phyloP scores from a whole-genome alignment of 2,797 vertebrate species.

The Limnodromus scolopaceus region DNA sequence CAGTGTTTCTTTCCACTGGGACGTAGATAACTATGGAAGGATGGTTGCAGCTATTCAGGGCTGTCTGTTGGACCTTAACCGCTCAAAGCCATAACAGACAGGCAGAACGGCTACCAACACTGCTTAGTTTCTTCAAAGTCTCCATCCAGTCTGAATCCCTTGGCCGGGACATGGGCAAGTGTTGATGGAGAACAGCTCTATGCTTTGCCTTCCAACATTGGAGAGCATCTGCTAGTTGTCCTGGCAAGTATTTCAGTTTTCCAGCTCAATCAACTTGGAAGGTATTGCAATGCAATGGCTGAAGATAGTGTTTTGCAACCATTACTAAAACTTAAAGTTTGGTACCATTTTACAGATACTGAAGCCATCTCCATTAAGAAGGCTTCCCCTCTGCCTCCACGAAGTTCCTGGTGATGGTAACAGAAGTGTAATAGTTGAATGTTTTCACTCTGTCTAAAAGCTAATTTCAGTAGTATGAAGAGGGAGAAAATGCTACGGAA shows the following conservation, averaged over 20 bases:
- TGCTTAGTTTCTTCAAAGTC: not conserved
- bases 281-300: not conserved
- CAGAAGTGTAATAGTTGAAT: not conserved
- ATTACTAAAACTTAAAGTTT: not conserved
- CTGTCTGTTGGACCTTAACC: not conserved
- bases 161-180: not conserved
- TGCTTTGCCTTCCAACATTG: not conserved
- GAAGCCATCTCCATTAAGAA: not conserved
- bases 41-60: not conserved
- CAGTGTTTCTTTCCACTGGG: not conserved
- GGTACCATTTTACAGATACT: not conserved
- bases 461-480: not conserved
- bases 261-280: not conserved
- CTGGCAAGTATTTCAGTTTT: not conserved
- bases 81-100: accelerated
- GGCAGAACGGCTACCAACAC: not conserved
- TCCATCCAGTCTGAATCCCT: not conserved
- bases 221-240: not conserved
- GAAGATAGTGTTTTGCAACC: not conserved
- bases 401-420: not conserved
- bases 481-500: not conserved
- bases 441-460: not conserved
- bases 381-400: not conserved
- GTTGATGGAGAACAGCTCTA: not conserved
- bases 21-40: not conserved